Conservation (phyloP, 2,797 vertebrate species). For the Spea hammondii region DNA sequence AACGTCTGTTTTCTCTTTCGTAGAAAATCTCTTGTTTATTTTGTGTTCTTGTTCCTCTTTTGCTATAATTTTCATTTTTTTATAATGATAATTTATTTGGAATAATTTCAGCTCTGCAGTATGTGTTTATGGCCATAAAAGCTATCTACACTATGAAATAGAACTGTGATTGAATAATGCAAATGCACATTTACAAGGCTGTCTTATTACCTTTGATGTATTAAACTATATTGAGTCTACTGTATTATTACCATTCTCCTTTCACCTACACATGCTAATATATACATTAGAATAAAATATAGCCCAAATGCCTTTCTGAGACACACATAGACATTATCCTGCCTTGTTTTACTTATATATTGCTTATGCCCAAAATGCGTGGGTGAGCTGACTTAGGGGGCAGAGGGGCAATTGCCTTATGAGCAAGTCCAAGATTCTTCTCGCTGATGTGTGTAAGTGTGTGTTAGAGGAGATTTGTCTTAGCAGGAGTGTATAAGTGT, state of each 20-base stretch:
- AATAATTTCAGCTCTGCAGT: slow-evolving; percentile 1
- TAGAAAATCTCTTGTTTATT: slow-evolving; percentile 36
- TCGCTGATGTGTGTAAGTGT: no score
- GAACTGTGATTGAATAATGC: background rate
- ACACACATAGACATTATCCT: no score
- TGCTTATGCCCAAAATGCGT: no score
- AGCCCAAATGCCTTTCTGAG: no score
- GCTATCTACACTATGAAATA: background rate
- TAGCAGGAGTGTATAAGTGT: no score
- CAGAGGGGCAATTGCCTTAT: no score
- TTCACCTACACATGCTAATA: background rate
- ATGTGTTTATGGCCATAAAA: slow-evolving; percentile 3
- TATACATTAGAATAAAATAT: no score
- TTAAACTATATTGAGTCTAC: background rate
- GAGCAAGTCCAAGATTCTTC: no score
- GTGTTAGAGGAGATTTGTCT: no score
- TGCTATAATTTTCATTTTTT: slow-evolving; percentile 21
- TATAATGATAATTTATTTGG: slow-evolving; percentile 9
- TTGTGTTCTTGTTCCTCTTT: slow-evolving; percentile 5
- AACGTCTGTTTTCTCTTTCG: slow-evolving; percentile 44
- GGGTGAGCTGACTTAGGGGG: no score
- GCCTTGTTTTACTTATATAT: no score
- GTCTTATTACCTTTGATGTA: slow-evolving; percentile 6
- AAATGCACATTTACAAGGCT: background rate
- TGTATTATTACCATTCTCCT: background rate